Evolutionary conservation across 2,113 vertebrate species (phyloP).

Genomic region (Anser brachyrhynchus): DNA sequence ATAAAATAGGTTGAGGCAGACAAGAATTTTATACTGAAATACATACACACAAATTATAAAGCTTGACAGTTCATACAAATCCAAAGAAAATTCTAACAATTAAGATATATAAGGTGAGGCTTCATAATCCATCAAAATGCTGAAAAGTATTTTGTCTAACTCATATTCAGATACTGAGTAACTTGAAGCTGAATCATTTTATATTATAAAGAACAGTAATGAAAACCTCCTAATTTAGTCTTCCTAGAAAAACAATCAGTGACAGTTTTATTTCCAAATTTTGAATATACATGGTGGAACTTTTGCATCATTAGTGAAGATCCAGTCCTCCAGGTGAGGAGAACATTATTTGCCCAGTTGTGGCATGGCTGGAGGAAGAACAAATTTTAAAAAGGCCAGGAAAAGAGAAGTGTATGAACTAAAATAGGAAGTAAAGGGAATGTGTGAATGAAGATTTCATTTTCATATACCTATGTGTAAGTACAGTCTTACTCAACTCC

Average conservation of each 20-base stretch:
- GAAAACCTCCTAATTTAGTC: background rate
- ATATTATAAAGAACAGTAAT: background rate
- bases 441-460: background rate
- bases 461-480: background rate
- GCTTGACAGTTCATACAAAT: background rate
- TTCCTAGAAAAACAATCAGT: background rate
- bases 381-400: background rate
- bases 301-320: background rate
- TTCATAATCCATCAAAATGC: constrained; percentile 2
- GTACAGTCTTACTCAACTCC: background rate
- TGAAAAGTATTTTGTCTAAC: background rate
- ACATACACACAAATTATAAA: background rate
- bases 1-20: background rate
- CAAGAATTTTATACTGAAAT: background rate
- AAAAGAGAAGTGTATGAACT: background rate
- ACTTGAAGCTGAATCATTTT: background rate
- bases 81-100: background rate
- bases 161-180: background rate
- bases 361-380: background rate
- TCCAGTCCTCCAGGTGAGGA: background rate
- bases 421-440: background rate
- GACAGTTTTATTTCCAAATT: background rate
- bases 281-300: background rate
- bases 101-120: background rate
- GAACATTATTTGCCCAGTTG: background rate